Evolutionary conservation across 2,888 invertebrate species (phyloP), one percentile per base, ranked within the genome.

Genomic region (Chironomus riparius): DNA sequence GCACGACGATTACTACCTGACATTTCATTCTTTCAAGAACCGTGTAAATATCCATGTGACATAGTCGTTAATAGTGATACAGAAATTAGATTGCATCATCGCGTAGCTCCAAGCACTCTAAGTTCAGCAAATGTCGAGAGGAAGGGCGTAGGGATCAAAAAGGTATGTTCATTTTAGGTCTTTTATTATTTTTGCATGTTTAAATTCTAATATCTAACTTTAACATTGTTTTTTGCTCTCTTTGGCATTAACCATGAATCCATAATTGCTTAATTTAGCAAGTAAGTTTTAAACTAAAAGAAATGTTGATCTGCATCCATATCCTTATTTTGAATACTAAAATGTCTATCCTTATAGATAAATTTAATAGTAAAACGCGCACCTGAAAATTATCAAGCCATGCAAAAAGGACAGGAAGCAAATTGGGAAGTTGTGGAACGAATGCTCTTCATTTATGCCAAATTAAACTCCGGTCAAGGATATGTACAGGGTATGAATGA

Each of bases 401-500:
- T 97, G 84, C 89, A 91, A 12, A 94, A 94, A 80, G 97, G 97
- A 0, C 90, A 92, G 79, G 97, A 98, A 84, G 97, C 97, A 0
- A 98, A 98, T 82, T 98, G 98, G 98, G 98, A 99, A 85, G 97
- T 98, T 3, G 94, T 97, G 0, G 97, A 99, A 83, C 87, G 99
- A 77, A 95, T 99, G 83, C 86, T 99, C 77, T 99, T 99, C 85
- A 87, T 99, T 0, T 99, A 98, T 83, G 97, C 97, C 0, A 99
- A 99, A 85, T 87, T 98, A 13, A 99, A 99, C 86, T 97, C 98
- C 0, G 98, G 98, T 0, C 97, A 98, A 82, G 92, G 97, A 12
- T 94, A 95, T 82, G 95, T 95, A 0, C 94, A 98, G 86, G 99
- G 99, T 75, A 99, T 99, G 98, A 99, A 99, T 85, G 99, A 99